Evolutionary conservation across 2,113 vertebrate genomes (phyloP), one percentile per base, ranked within the genome.

Genomic region (Elephantulus edwardii): DNA sequence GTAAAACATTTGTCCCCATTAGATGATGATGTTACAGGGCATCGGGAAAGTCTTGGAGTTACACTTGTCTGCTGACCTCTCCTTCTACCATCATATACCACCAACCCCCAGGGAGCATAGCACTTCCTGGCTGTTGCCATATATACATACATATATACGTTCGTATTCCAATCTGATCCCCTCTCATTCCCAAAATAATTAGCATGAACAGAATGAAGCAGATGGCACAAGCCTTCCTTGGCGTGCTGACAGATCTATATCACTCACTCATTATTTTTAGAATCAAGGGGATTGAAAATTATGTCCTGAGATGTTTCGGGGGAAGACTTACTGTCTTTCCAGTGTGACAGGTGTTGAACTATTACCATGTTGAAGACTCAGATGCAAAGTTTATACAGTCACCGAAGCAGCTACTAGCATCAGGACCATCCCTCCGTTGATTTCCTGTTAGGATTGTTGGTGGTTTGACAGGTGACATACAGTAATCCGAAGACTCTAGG

Each of bases 201-300:
- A 77, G 88, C 81, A 94, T 66, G 93, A 96, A 84, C 92, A 92
- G 96, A 95, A 84, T 80, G 95, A 94, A 96, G 84, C 89, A 95
- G 95, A 95, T 96, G 94, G 78, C 92, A 88, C 92, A 66, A 93
- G n/a, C 81, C 96, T 88, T 95, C 95, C 94, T 78, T 95, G 94
- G 92, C 92, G 52, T 64, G 35, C 19, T 35, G 74, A 48, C 93
- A 95, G 90, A 86, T 96, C 96, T 77, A 40, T 97, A 82, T 97
- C 94, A 94, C 96, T 97, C 89, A 84, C 86, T 96, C 90, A 87
- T 90, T 94, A 94, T 97, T 97, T 96, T 96, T 96, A 96, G 96
- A 96, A 93, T 86, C 88, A 87, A 85, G 94, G 70, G 92, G 89
- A 91, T 91, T 95, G 95, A 89, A 90, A 95, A 93, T 92, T 86